Percentiles rank a stretch among this genome's conserved stretches.
Conservation (phyloP, 2,888 invertebrate genomes). For the Tridacna crocea region DNA sequence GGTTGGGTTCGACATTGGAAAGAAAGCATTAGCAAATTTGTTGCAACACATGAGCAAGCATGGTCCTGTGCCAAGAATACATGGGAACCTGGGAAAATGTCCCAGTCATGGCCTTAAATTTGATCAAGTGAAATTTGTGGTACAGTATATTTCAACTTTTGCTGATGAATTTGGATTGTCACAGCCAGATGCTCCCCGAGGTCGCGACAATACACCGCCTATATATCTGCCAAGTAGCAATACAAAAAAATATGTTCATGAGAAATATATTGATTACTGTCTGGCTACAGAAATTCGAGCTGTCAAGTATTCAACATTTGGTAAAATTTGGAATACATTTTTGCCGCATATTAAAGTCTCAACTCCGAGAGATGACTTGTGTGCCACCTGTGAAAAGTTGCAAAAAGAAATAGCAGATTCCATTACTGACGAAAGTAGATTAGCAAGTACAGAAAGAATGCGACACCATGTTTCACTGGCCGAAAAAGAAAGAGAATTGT, state of each 20-base stretch:
- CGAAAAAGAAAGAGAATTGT: constrained; percentile 12
- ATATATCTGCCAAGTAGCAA: neutral
- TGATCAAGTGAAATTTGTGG: constrained; percentile 9
- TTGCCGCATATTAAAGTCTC: neutral
- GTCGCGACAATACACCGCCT: neutral
- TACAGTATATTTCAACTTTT: constrained; percentile 3
- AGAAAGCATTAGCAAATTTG: neutral
- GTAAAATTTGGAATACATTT: neutral
- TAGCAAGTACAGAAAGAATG: neutral
- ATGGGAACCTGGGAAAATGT: constrained; percentile 27
- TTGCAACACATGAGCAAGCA: constrained; percentile 10
- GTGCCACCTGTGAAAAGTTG: constrained; percentile 8
- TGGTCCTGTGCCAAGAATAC: constrained; percentile 21
- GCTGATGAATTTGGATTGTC: constrained; percentile 14
- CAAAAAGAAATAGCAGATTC: neutral
- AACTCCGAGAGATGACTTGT: constrained; percentile 5
- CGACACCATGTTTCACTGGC: constrained; percentile 1
- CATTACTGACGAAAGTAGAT: neutral
- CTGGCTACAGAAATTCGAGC: neutral
- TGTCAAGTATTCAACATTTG: neutral
- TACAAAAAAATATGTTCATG: constrained; percentile 4
- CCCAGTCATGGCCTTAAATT: constrained; percentile 20
- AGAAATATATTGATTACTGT: neutral
- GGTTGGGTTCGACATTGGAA: constrained; percentile 15
- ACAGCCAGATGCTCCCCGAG: constrained; percentile 6